phyloP scores from a whole-genome alignment of 2,888 invertebrate genomes.

The Zonitis immaculata region DNA sequence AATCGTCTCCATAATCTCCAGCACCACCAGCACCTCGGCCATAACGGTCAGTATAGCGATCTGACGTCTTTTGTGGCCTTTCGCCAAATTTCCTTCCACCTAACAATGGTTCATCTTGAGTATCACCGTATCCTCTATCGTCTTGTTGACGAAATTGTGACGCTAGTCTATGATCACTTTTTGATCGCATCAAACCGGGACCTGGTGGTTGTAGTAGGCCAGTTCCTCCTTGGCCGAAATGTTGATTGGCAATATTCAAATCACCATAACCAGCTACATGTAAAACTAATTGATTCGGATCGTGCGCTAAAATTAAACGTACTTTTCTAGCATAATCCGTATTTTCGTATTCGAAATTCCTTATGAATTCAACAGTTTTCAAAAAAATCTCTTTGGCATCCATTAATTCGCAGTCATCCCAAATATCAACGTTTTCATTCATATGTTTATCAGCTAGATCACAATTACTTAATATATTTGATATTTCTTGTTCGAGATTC shows the following conservation, averaged over 20 bases:
- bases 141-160: constrained; percentile 85
- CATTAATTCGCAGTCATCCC: constrained; percentile 90
- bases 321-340: constrained; percentile 83
- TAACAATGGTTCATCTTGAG: constrained; percentile 63
- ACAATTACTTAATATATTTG: constrained; percentile 94
- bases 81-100: constrained; percentile 78
- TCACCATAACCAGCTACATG: constrained; percentile 89
- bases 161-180: constrained; percentile 88
- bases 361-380: constrained; percentile 91
- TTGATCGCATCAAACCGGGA: constrained; percentile 84
- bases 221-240: constrained; percentile 39
- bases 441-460: constrained; percentile 94
- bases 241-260: constrained; percentile 65
- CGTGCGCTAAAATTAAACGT: constrained; percentile 82
- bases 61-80: constrained; percentile 50
- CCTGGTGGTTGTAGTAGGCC: constrained; percentile 58
- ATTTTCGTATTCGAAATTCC: constrained; percentile 92
- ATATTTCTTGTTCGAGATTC: constrained; percentile 90
- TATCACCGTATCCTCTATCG: constrained; percentile 54
- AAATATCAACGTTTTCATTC: constrained; percentile 75
- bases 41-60: constrained; percentile 42
- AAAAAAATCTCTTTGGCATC: constrained; percentile 95
- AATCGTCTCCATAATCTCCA: constrained; percentile 63
- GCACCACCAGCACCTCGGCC: constrained; percentile 43
- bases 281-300: constrained; percentile 84